These are phyloP conservation scores for Aphaenogaster rudis DNA, from an alignment of 1,140 invertebrate species.

Conservation along the genomic window DNA sequence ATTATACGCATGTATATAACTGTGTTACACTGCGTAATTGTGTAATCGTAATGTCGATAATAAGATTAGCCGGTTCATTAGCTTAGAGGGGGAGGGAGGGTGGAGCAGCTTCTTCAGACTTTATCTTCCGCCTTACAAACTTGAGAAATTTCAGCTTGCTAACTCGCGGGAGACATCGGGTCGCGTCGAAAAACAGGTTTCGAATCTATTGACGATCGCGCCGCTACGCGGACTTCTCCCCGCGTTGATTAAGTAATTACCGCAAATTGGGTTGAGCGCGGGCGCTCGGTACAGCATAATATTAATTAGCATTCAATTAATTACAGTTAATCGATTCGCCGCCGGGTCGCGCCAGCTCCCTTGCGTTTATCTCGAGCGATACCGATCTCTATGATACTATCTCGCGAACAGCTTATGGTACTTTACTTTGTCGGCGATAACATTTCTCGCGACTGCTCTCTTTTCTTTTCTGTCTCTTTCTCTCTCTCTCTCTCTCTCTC, in stretches of 20 bases:
- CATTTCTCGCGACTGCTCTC: conserved; percentile 4
- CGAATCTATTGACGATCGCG: conserved; percentile 56
- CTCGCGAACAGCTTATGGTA: not conserved
- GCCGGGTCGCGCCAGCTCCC: conserved; percentile 44
- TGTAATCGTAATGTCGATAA: not conserved
- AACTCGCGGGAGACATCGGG: conserved; percentile 27
- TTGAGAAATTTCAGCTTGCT: conserved; percentile 56
- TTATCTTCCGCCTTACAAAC: conserved; percentile 52
- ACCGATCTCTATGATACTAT: conserved; percentile 66
- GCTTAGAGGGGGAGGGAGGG: not conserved
- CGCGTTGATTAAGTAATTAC: conserved; percentile 74
- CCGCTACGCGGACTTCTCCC: conserved; percentile 36
- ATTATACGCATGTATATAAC: not conserved
- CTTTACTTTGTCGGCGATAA: not conserved
- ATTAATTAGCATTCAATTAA: conserved; percentile 74
- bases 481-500: not conserved
- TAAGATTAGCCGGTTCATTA: conserved; percentile 67
- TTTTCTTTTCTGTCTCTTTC: not conserved
- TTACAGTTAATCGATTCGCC: conserved; percentile 72
- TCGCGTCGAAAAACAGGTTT: conserved; percentile 70
- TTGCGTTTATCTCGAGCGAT: conserved; percentile 67
- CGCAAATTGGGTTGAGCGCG: conserved; percentile 69
- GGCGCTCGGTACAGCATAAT: conserved; percentile 59
- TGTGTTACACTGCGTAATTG: not conserved
- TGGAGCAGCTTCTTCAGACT: conserved; percentile 45